Evolutionary conservation across 92 coral and sea anemone genomes (phyloP).

Genomic region (Virgularia gustaviana): DNA sequence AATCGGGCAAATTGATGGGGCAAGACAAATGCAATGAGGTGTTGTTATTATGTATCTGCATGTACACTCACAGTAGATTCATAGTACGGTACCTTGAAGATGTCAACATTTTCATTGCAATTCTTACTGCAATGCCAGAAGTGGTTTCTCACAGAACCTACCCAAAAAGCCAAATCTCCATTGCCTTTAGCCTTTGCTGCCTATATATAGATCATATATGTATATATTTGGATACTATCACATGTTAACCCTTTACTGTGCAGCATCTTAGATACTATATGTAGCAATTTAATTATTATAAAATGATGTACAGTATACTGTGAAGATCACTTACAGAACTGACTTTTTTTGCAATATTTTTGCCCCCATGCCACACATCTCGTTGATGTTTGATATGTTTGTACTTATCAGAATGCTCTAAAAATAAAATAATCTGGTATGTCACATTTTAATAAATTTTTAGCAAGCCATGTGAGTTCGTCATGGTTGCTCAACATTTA

Average conservation of each 20-base stretch:
- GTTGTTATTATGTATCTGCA: too few species aligned
- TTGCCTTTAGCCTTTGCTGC: constrained; percentile 17
- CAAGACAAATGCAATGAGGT: too few species aligned
- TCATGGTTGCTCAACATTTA: not conserved
- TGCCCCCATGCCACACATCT: constrained; percentile 41
- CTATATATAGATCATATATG: not conserved
- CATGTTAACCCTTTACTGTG: not conserved
- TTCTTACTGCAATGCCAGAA: constrained; percentile 23
- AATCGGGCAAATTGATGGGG: not conserved
- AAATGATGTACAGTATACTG: not conserved
- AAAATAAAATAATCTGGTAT: not conserved
- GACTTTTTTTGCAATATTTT: constrained; percentile 14
- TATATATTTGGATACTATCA: not conserved
- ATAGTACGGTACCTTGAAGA: constrained; percentile 35
- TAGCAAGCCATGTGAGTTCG: too few species aligned
- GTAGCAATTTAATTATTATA: not conserved
- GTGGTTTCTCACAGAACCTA: constrained; percentile 29
- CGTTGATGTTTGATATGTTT: constrained; percentile 24
- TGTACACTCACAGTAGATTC: too few species aligned
- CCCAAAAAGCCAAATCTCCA: constrained; percentile 25
- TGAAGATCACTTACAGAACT: constrained; percentile 5
- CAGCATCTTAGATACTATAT: not conserved
- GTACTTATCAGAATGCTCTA: constrained; percentile 21
- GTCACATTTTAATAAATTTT: too few species aligned
- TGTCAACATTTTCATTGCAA: constrained; percentile 21